Evolutionary conservation across 2,888 invertebrate genomes (phyloP), one percentile per base, ranked within the genome.

Genomic region (Drosophila mimica): DNA sequence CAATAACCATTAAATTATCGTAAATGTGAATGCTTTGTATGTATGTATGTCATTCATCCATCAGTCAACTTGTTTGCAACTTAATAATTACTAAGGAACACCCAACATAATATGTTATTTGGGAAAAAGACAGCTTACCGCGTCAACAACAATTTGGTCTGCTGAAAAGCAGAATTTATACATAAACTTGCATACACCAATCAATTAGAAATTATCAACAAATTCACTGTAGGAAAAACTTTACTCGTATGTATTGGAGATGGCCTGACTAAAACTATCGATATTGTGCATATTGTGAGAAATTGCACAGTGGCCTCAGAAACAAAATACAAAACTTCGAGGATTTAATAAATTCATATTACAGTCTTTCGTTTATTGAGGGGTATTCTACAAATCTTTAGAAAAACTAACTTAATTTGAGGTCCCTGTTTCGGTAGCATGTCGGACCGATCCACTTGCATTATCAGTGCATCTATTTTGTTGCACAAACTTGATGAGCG

Each of bases 401-500:
- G 38, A 34, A 48, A 17, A 65, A 17, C 48, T 56, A 43, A 59
- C 20, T 36, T 38, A 38, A 11, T 17, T 36, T 56, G 46, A 20
- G 4, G 28, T 33, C 4, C 11, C 9, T 6, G 30, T 8, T 59
- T 63, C 53, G 20, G 25, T 28, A 20, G 4, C 15, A 73, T 53
- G 34, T 11, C n/a, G 40, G 5, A 13, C 2, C 0, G 34, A 31
- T 66, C 36, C 52, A 34, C 73, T 73, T 79, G 81, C 20, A 70
- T 76, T 34, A 8, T 34, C 20, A 28, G 54, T 43, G 7, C 33
- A 28, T 38, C 6, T 51, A 51, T 56, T 65, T 46, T 66, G 48
- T 43, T 82, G 74, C n/a, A 90, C 28, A 49, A 84, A 87, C 34
- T 77, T 82, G 7, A 70, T 67, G 17, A 91, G 66, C 1, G 80